Evolutionary conservation across 2,113 vertebrate species (phyloP).

Genomic region (Apteryx owenii): DNA sequence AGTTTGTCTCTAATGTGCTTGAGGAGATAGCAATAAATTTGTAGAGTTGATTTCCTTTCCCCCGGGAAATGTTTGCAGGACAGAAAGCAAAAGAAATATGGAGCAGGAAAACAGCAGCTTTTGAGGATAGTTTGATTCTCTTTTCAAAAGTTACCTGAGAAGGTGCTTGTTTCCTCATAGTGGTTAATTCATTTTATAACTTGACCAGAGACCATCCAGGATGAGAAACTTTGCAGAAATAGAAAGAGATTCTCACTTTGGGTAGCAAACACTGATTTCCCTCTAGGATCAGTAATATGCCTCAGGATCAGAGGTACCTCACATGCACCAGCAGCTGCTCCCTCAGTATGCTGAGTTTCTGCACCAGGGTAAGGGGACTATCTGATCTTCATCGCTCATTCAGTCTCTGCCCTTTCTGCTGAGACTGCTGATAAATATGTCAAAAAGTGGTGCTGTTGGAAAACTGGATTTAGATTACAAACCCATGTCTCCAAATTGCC

Average conservation of each 20-base stretch:
- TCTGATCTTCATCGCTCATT: background rate
- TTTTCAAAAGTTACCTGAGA: background rate
- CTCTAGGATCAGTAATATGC: background rate
- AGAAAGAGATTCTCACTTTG: background rate
- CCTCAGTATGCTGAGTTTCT: accelerated
- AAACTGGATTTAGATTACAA: background rate
- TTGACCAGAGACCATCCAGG: background rate
- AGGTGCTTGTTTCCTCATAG: background rate
- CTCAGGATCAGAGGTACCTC: background rate
- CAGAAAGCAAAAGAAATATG: background rate
- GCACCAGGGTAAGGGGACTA: background rate
- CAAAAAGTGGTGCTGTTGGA: background rate
- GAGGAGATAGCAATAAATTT: background rate
- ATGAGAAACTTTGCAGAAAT: background rate
- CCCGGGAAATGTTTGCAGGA: background rate
- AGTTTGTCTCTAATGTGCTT: background rate
- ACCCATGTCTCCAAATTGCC: background rate
- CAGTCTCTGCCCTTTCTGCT: background rate
- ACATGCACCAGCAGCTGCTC: background rate
- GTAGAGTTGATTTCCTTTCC: background rate
- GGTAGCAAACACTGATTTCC: background rate
- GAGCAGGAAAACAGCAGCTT: background rate
- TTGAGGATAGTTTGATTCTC: background rate
- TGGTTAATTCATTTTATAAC: background rate
- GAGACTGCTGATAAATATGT: background rate